phyloP scores from a whole-genome alignment of 2,888 invertebrate genomes.

The Sminthurinus aureus region DNA sequence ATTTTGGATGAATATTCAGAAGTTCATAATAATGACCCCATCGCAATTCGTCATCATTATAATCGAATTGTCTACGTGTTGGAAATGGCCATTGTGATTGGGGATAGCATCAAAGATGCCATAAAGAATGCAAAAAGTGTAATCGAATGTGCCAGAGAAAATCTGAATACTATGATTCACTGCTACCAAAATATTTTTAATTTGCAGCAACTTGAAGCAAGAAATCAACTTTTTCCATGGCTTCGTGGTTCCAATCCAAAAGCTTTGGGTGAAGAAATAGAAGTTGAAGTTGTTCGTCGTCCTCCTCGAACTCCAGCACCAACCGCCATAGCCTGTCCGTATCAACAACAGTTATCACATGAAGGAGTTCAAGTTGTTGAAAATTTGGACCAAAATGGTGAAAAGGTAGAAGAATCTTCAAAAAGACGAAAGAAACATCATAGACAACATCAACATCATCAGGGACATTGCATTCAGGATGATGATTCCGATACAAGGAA shows the following conservation, averaged over 20 bases:
- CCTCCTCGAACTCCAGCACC: background rate
- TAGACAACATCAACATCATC: no score
- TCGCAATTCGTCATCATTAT: slow-evolving; percentile 15
- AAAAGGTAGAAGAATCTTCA: background rate
- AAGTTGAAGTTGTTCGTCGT: no score
- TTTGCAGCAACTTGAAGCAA: slow-evolving; percentile 11
- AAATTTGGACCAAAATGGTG: background rate
- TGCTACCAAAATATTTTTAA: slow-evolving; percentile 13
- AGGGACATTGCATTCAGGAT: no score
- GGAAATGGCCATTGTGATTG: slow-evolving; percentile 26
- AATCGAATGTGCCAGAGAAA: slow-evolving; percentile 13
- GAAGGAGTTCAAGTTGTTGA: background rate
- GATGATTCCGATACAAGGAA: no score
- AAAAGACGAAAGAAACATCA: background rate
- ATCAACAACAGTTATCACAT: background rate
- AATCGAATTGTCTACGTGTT: slow-evolving; percentile 26
- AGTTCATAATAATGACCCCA: background rate
- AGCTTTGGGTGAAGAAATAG: background rate
- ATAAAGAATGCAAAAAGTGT: slow-evolving; percentile 32
- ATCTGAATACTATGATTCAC: background rate
- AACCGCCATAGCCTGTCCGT: background rate
- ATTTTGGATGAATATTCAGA: slow-evolving; percentile 26
- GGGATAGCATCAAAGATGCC: slow-evolving; percentile 21
- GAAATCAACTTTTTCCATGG: background rate
- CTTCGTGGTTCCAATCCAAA: background rate